Evolutionary conservation across 1,140 invertebrate species (phyloP).

Genomic region (Helicoverpa zea): DNA sequence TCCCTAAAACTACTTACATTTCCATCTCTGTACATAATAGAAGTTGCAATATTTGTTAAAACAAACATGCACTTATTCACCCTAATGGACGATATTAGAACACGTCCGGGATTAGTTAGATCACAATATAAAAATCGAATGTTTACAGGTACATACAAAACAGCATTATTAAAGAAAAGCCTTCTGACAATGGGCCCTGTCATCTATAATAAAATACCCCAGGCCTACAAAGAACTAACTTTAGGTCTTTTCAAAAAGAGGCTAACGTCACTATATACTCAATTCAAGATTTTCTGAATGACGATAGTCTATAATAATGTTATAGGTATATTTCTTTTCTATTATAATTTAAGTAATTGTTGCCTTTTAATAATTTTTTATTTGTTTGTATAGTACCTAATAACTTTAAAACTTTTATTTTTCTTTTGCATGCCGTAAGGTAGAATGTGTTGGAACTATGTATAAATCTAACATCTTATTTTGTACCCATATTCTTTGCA

Average conservation of each 20-base stretch:
- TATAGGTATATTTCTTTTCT: too few relatives aligned
- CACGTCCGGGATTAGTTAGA: neutral
- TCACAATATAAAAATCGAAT: neutral
- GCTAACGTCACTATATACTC: neutral
- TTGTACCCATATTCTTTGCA: too few relatives aligned
- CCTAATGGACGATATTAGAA: neutral
- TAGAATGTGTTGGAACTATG: too few relatives aligned
- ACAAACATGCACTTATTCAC: neutral
- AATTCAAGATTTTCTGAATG: too few relatives aligned
- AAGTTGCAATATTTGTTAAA: conserved; percentile 3
- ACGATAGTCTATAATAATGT: too few relatives aligned
- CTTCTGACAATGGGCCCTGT: neutral
- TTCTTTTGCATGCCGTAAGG: too few relatives aligned
- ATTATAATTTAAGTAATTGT: too few relatives aligned
- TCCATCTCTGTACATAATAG: neutral
- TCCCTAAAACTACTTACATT: neutral
- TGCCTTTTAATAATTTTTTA: too few relatives aligned
- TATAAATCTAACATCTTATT: too few relatives aligned
- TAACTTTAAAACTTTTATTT: too few relatives aligned
- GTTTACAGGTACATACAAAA: neutral
- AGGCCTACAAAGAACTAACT: neutral
- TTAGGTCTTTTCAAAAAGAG: conserved; percentile 3
- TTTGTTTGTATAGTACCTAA: too few relatives aligned
- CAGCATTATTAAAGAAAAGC: neutral
- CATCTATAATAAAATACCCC: neutral